Conservation (phyloP, 2,797 vertebrate genomes). For the Liasis olivaceus region DNA sequence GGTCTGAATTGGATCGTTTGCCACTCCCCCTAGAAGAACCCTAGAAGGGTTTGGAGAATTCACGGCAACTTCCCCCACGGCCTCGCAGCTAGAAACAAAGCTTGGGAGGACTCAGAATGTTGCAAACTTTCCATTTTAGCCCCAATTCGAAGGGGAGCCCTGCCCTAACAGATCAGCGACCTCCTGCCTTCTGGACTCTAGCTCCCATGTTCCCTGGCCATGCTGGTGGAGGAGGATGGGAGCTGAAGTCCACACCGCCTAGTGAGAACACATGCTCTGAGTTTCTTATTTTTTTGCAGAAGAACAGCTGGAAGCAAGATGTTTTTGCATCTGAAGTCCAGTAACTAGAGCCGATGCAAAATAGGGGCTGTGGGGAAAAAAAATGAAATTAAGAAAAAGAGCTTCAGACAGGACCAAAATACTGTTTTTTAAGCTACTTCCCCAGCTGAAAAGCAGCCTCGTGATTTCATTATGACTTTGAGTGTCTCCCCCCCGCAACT, state of each 20-base stretch:
- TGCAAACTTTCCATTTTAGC: conserved; percentile 28
- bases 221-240: background rate
- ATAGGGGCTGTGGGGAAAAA: no score
- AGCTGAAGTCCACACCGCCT: no score
- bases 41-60: background rate
- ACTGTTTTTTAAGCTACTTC: no score
- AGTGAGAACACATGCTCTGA: no score
- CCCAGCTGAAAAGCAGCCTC: no score
- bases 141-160: background rate
- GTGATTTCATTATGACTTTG: no score
- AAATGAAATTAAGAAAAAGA: no score
- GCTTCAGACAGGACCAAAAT: no score
- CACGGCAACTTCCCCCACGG: background rate
- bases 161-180: background rate
- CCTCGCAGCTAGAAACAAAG: background rate
- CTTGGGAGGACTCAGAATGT: background rate
- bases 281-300: no score
- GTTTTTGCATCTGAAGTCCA: no score
- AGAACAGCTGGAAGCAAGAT: no score
- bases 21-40: background rate
- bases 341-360: no score
- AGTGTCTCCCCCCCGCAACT: background rate
- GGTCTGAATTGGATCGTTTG: background rate
- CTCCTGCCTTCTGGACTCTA: background rate
- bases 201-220: background rate